Conservation (phyloP, 2,888 invertebrate species). For the Camptogramma bilineatum region DNA sequence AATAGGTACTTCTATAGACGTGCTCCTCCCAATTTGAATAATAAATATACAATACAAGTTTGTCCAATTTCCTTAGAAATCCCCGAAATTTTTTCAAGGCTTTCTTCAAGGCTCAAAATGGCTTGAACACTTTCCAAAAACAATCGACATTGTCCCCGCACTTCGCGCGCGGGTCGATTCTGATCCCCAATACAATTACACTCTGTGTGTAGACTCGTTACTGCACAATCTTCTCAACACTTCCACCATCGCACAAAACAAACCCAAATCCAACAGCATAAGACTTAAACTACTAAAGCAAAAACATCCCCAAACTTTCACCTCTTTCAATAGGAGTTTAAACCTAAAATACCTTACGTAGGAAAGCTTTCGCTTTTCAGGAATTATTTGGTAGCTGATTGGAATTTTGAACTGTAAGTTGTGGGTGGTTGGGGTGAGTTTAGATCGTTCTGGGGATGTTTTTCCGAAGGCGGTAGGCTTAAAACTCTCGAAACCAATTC, state of each 20-base stretch:
- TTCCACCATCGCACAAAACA: constrained; percentile 51
- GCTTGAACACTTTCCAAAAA: constrained; percentile 37
- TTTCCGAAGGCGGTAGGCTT: constrained; percentile 81
- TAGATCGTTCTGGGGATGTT: constrained; percentile 53
- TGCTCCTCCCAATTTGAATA: too few species aligned
- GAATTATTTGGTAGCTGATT: constrained; percentile 67
- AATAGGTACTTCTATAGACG: too few species aligned
- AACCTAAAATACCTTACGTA: constrained; percentile 83
- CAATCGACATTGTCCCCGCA: constrained; percentile 62
- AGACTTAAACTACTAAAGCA: constrained; percentile 52
- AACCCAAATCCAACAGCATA: constrained; percentile 52
- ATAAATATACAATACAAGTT: too few species aligned
- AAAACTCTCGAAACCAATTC: constrained; percentile 83
- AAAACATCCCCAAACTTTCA: constrained; percentile 76
- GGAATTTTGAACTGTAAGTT: constrained; percentile 59
- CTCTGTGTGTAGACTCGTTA: constrained; percentile 81
- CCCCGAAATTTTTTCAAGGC: too few species aligned
- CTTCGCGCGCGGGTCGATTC: constrained; percentile 66
- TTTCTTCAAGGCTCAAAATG: constrained; percentile 52
- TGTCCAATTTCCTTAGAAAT: too few species aligned
- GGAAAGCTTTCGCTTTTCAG: constrained; percentile 85
- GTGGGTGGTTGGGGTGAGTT: constrained; percentile 53
- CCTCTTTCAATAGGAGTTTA: constrained; percentile 85
- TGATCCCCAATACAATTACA: constrained; percentile 84
- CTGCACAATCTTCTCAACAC: constrained; percentile 80